These are phyloP conservation scores for Syngnathus typhle DNA, from an alignment of 2,113 vertebrate genomes.

Conservation along the genomic window DNA sequence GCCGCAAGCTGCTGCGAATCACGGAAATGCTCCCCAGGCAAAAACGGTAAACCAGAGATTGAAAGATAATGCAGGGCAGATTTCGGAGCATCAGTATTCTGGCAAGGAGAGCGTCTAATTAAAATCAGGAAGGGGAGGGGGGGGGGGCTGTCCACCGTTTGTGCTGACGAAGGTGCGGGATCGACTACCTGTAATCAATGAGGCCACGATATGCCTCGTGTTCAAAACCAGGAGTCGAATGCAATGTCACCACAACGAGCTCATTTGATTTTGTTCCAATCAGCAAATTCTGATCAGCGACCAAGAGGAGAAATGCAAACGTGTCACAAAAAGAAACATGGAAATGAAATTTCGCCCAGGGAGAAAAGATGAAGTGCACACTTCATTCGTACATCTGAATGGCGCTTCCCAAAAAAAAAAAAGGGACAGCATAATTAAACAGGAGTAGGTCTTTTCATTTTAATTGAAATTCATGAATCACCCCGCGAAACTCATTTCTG, in stretches of 20 bases:
- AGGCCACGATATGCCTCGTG: constrained; percentile 49
- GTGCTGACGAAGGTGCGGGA: constrained; percentile 67
- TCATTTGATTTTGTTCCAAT: constrained; percentile 72
- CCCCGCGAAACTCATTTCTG: constrained; percentile 67
- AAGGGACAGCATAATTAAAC: constrained; percentile 67
- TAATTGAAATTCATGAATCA: constrained; percentile 77
- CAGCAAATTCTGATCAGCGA: constrained; percentile 71
- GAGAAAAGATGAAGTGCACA: constrained; percentile 52
- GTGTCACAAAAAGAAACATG: constrained; percentile 63
- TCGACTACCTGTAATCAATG: constrained; percentile 72
- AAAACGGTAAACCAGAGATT: constrained; percentile 66
- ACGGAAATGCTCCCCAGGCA: constrained; percentile 64
- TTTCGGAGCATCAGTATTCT: constrained; percentile 54
- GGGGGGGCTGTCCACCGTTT: constrained; percentile 46
- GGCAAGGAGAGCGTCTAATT: constrained; percentile 55
- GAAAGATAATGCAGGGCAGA: constrained; percentile 62
- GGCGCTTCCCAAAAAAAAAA: constrained; percentile 32
- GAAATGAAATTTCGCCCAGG: constrained; percentile 68
- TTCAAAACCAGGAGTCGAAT: constrained; percentile 63
- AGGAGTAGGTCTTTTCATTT: constrained; percentile 70
- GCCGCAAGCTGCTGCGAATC: constrained; percentile 51
- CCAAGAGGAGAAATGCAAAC: constrained; percentile 64
- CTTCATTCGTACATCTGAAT: constrained; percentile 64
- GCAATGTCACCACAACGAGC: constrained; percentile 65
- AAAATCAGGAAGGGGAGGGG: constrained; percentile 30